Evolutionary conservation across 1,140 invertebrate species (phyloP), one percentile per base, ranked within the genome.

Genomic region (Drosophila bipectinata): DNA sequence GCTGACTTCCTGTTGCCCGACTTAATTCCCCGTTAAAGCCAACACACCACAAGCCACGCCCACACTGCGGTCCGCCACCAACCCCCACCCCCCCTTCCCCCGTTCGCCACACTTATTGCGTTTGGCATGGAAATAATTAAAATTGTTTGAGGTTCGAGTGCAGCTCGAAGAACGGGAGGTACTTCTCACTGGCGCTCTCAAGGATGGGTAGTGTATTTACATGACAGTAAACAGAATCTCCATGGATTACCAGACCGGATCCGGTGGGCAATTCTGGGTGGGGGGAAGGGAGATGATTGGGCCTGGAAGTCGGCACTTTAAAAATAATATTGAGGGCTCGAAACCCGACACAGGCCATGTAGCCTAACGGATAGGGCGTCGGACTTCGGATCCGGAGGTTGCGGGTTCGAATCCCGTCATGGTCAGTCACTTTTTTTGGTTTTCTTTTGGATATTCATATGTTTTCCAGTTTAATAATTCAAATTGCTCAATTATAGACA

Each of bases 1-100:
- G 62, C 49, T 32, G 51, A 67, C 66, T 69, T 68, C 41, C 62
- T 69, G 66, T 67, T 67, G 62, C 51, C 66, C 26, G 62, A 56
- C 49, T 69, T 67, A 68, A 68, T 69, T 68, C 66, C 51, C 51
- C 51, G 49, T 69, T 69, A 69, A 67, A 69, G 62, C 66, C 61
- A 67, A 67, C 64, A 45, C 28, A 47, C 64, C 44, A 34, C 26
- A n/a, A 10, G 12, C 61, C 60, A 44, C 62, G 4, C 30, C 57
- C 12, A 6, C 6, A 21, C 28, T 28, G 18, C 52, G 26, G 14
- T 18, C 5, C 14, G 4, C 15, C 14, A 3, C 0, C 18, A 8
- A 4, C 15, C 41, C 6, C 41, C 4, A 1, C 15, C 15, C 5
- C 32, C 52, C 18, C 14, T 15, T 15, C 15, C 15, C 15, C 15